These are phyloP conservation scores for Plutella xylostella DNA, from an alignment of 2,888 invertebrate species.

Conservation along the genomic window DNA sequence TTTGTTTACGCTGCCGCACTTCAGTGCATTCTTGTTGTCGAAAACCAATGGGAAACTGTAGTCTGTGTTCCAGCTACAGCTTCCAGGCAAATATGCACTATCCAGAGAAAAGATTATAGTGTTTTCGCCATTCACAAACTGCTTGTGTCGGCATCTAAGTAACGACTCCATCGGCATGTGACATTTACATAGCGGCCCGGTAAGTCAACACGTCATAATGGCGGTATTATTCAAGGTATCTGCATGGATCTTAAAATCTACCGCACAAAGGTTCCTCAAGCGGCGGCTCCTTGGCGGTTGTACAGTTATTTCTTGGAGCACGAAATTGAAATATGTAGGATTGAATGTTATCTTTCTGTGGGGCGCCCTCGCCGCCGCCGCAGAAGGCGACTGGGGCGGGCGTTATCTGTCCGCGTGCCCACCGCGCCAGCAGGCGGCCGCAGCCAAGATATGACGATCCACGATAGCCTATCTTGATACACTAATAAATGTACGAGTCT, in stretches of 20 bases:
- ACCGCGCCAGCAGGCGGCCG: slow-evolving; percentile 38
- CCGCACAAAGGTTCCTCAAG: not conserved
- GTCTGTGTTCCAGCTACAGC: slow-evolving; percentile 15
- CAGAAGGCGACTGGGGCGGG: slow-evolving; percentile 45
- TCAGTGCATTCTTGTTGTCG: not conserved
- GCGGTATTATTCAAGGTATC: not conserved
- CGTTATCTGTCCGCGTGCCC: slow-evolving; percentile 44
- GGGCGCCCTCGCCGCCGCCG: slow-evolving; percentile 26
- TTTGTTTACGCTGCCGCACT: slow-evolving; percentile 8
- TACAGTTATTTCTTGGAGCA: slow-evolving; percentile 30
- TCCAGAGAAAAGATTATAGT: slow-evolving; percentile 48
- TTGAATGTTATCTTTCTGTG: slow-evolving; percentile 41
- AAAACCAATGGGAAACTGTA: not conserved
- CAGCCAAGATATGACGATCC: slow-evolving; percentile 33
- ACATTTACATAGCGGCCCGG: slow-evolving; percentile 52
- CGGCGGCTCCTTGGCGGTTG: not conserved
- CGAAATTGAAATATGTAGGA: slow-evolving; percentile 50
- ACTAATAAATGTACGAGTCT: no score
- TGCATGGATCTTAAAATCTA: not conserved
- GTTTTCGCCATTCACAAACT: slow-evolving; percentile 53
- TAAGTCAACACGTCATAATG: slow-evolving; percentile 26
- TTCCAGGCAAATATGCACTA: slow-evolving; percentile 30
- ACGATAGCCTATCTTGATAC: slow-evolving; percentile 28
- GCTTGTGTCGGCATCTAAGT: slow-evolving; percentile 42
- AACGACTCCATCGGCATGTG: slow-evolving; percentile 61